These are phyloP conservation scores for Microcebus lehilahytsara DNA, from an alignment of 2,113 vertebrate genomes.

Conservation along the genomic window DNA sequence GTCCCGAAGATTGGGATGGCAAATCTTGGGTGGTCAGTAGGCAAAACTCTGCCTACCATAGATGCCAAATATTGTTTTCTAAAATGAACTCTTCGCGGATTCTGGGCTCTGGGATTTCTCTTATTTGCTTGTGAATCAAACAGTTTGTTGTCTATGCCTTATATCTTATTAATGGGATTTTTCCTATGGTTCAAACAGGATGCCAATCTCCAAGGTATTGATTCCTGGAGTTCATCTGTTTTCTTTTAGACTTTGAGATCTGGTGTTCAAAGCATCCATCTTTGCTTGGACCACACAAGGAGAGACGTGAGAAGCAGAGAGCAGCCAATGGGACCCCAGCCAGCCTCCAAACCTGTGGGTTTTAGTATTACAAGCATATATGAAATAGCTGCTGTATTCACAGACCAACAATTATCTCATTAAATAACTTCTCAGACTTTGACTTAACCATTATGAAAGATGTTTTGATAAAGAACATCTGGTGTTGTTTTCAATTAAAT, in stretches of 20 bases:
- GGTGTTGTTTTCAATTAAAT: conserved; percentile 75
- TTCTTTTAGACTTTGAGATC: not conserved
- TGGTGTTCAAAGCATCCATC: not conserved
- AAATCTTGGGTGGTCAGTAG: not conserved
- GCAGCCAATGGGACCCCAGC: not conserved
- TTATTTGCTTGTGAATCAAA: not conserved
- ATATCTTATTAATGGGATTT: not conserved
- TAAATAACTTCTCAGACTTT: conserved; percentile 64
- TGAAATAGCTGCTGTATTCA: not conserved
- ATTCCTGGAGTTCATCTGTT: not conserved
- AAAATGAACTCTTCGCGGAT: not conserved
- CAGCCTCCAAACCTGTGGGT: not conserved
- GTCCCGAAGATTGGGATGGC: not conserved
- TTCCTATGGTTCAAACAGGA: not conserved
- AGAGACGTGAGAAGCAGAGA: not conserved
- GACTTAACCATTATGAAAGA: conserved; percentile 64
- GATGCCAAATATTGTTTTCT: not conserved
- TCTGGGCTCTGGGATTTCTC: not conserved
- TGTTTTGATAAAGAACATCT: conserved; percentile 75
- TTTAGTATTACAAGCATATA: not conserved
- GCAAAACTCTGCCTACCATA: not conserved
- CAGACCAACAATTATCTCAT: conserved; percentile 55
- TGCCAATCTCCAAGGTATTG: not conserved
- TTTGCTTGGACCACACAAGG: not conserved
- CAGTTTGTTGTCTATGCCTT: not conserved